Base-by-base conservation (phyloP, 2,113 vertebrate genomes). In the Otolemur garnettii region DNA sequence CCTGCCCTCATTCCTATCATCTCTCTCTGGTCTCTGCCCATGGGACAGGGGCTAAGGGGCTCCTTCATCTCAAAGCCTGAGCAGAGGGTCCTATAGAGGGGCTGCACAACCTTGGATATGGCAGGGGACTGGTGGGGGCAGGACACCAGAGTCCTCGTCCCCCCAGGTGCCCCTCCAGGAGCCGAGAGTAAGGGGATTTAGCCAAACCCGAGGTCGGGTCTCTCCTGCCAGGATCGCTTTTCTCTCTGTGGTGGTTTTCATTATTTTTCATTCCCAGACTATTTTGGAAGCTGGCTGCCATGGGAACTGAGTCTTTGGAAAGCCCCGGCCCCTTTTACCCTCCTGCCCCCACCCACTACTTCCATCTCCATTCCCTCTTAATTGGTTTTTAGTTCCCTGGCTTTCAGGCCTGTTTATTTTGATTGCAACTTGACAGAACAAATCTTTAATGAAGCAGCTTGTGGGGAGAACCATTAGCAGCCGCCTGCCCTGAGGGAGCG, bases 401-500 rank as follows among this genome's bases (percentile, higher is more conserved):
- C 94, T 98, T 98, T 95, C 98, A 97, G 90, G 97, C 95, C 96
- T 98, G 96, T 98, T 98, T 98, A 97, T 97, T 98, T 98, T 98
- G 96, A 97, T 98, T 98, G 95, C 89, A 92, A 96, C 98, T 97
- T 98, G 53, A 95, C 98, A 97, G 97, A 98, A 97, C 95, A 98
- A 97, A 98, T 97, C 92, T 97, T 98, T 98, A 98, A 99, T 98
- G 98, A 98, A 91, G 82, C 64, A 96, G 97, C 97, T 98, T 97
- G 94, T 93, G 95, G 95, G 94, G 97, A 97, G 98, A 97, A 96
- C 98, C 98, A 98, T 98, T 98, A 98, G 98, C 94, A 98, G 96
- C 95, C 55, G 97, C 97, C 98, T 97, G 94, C 98, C 98, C 98
- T 50, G 55, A 95, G 94, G 91, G 98, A 93, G 75, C 79, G 75